Evolutionary conservation across 2,888 invertebrate genomes (phyloP).

Genomic region (Rotaria magnacalcarata): DNA sequence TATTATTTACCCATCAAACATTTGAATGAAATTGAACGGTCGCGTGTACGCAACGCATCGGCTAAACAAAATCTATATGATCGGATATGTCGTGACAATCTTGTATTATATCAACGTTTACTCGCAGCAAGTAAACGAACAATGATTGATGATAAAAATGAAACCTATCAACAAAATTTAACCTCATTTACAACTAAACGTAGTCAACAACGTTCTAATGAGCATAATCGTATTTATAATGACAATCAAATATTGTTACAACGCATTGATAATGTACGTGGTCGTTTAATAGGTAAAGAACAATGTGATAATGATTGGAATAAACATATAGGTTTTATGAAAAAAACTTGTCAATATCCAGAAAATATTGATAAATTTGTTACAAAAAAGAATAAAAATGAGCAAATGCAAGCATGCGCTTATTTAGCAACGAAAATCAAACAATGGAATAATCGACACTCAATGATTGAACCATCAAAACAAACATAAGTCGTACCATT

Average conservation of each 20-base stretch:
- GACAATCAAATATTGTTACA: background rate
- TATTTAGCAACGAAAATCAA: background rate
- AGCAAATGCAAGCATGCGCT: background rate
- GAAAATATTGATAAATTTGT: conserved; percentile 32
- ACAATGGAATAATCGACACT: background rate
- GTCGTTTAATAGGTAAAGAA: background rate
- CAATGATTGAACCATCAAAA: background rate
- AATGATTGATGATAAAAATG: background rate
- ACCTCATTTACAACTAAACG: background rate
- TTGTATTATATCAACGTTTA: background rate
- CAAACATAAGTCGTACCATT: background rate
- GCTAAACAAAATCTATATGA: background rate
- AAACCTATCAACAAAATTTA: background rate
- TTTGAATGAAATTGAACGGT: background rate
- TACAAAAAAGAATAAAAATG: background rate
- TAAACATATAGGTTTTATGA: background rate
- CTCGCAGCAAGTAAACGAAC: background rate
- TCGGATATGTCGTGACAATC: background rate
- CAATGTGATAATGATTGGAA: conserved; percentile 8
- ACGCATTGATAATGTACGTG: background rate
- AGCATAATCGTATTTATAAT: background rate
- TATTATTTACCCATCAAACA: background rate
- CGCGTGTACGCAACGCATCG: background rate
- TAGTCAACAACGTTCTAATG: background rate
- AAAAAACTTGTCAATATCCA: background rate